These are phyloP conservation scores for Carassius auratus DNA, from an alignment of 2,113 vertebrate genomes.

Conservation along the genomic window DNA sequence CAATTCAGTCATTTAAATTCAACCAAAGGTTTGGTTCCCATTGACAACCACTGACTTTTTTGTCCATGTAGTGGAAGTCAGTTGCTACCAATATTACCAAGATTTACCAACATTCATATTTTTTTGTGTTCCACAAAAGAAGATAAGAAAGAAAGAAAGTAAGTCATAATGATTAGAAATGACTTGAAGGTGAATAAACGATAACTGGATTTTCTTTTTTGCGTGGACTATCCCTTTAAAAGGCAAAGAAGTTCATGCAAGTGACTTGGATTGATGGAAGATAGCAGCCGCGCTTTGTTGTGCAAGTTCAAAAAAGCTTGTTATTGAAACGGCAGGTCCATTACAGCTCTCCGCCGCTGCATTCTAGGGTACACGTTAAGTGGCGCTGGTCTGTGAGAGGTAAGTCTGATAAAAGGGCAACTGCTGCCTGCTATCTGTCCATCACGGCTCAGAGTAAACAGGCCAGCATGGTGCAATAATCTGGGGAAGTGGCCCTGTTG, in stretches of 20 bases:
- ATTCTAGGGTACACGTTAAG: slow-evolving; percentile 41
- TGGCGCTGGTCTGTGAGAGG: slow-evolving; percentile 57
- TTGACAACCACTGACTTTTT: background rate
- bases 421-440: slow-evolving; percentile 72
- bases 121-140: background rate
- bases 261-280: background rate
- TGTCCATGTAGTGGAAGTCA: background rate
- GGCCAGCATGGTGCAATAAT: slow-evolving; percentile 78
- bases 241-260: background rate
- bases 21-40: background rate
- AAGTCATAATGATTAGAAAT: background rate
- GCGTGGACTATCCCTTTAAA: background rate
- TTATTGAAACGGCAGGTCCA: slow-evolving; percentile 38
- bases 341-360: background rate
- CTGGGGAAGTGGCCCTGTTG: slow-evolving; percentile 78
- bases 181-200: background rate
- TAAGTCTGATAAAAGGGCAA: slow-evolving; percentile 72
- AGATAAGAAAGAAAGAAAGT: background rate
- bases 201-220: background rate
- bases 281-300: background rate
- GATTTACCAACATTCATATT: too few species aligned
- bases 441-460: slow-evolving; percentile 74
- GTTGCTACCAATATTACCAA: background rate
- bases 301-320: slow-evolving; percentile 17
- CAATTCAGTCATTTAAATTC: background rate